Percentiles rank a stretch among this genome's conserved stretches.
Evolutionary conservation across 2,797 vertebrate species (phyloP).

Genomic region (Argentina silus): DNA sequence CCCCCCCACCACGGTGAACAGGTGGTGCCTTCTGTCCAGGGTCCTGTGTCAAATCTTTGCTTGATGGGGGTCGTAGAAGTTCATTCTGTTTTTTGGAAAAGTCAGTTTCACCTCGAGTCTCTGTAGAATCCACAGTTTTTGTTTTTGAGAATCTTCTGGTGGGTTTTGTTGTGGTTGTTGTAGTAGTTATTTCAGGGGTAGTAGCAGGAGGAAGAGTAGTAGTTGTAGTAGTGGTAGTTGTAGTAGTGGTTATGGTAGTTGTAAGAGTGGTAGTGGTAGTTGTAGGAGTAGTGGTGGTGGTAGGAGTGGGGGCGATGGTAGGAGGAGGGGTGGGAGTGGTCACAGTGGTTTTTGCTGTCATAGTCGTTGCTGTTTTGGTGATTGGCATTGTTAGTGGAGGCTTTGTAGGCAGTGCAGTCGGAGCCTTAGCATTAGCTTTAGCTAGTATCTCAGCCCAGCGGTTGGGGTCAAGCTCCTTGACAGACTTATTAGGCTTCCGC

Average conservation of each 20-base stretch:
- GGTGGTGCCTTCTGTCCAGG: neutral
- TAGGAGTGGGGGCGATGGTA: neutral
- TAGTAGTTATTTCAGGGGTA: neutral
- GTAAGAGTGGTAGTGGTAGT: neutral
- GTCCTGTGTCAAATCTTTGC: neutral
- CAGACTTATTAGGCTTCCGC: conserved; percentile 74
- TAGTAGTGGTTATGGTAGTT: neutral
- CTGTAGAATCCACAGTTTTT: neutral
- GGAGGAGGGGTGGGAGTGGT: neutral
- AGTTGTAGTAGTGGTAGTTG: neutral
- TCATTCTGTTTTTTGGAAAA: neutral
- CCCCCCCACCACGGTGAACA: neutral
- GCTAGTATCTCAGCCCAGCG: conserved; percentile 77
- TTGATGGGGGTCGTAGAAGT: neutral
- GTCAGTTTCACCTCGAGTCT: neutral
- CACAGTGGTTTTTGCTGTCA: neutral
- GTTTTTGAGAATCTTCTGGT: neutral
- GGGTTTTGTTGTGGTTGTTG: neutral
- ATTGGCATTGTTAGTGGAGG: neutral
- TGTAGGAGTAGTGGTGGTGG: neutral
- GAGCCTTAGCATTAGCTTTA: conserved; percentile 14
- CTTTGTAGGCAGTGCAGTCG: neutral
- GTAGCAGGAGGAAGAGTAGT: neutral
- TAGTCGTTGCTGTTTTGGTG: neutral
- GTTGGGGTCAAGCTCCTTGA: conserved; percentile 76